phyloP scores from a whole-genome alignment of 2,888 invertebrate species.

The Leucania comma region DNA sequence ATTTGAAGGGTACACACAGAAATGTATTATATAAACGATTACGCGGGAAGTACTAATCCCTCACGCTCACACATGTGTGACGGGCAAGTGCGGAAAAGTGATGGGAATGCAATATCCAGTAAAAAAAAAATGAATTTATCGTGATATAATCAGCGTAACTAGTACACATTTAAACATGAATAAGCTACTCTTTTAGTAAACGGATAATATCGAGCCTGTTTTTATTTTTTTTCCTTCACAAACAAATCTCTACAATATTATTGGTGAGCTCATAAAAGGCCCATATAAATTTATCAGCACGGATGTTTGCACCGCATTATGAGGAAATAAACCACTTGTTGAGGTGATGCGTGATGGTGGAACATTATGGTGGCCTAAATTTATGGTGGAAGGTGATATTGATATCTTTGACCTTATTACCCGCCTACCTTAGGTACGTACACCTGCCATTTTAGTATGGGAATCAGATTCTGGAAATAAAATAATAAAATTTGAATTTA shows the following conservation, averaged over 20 bases:
- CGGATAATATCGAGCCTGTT: too few relatives aligned
- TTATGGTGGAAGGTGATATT: slow-evolving; percentile 58
- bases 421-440: slow-evolving; percentile 16
- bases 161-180: not conserved
- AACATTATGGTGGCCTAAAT: slow-evolving; percentile 58
- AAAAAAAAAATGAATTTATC: too few relatives aligned
- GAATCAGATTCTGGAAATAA: slow-evolving; percentile 8
- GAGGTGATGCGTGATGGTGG: slow-evolving; percentile 65
- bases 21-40: too few relatives aligned
- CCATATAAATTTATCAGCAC: slow-evolving; percentile 61
- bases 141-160: too few relatives aligned
- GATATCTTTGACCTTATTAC: slow-evolving; percentile 67
- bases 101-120: too few relatives aligned
- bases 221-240: not conserved
- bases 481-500: too few relatives aligned
- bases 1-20: too few relatives aligned
- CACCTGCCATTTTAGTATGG: slow-evolving; percentile 30
- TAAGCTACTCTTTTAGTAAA: not conserved
- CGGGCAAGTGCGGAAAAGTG: too few relatives aligned
- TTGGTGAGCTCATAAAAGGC: slow-evolving; percentile 35
- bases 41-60: too few relatives aligned
- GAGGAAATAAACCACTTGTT: slow-evolving; percentile 78
- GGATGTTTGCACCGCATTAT: slow-evolving; percentile 66
- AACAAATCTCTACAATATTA: slow-evolving; percentile 42
- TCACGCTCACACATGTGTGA: too few relatives aligned